Evolutionary conservation across 2,113 vertebrate genomes (phyloP).

Genomic region (Cyphomyrus plagiostoma): DNA sequence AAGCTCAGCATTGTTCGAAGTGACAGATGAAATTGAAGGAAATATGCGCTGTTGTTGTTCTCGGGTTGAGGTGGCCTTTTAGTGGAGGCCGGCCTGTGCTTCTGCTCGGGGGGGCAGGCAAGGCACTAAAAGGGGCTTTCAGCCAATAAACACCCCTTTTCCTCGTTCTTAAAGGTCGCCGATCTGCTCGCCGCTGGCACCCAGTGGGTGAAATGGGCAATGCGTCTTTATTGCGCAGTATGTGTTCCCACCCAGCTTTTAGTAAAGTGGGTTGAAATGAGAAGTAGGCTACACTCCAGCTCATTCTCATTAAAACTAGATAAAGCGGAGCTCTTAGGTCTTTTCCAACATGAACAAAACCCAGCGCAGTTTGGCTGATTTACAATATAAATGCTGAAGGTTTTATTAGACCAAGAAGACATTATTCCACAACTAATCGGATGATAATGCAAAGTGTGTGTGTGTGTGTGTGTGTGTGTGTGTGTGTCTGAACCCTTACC

Average conservation of each 20-base stretch:
- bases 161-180: background rate
- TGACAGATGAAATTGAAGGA: background rate
- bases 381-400: background rate
- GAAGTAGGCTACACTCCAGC: background rate
- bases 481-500: background rate
- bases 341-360: background rate
- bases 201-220: background rate
- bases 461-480: background rate
- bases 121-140: background rate
- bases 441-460: background rate
- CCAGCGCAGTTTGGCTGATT: background rate
- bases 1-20: background rate
- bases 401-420: background rate
- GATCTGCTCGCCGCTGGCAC: background rate
- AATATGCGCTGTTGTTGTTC: background rate
- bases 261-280: background rate
- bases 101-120: background rate
- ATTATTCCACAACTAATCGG: background rate
- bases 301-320: background rate
- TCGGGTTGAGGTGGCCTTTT: background rate
- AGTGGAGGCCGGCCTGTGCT: background rate
- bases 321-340: background rate
- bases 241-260: background rate
- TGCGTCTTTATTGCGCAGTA: background rate
- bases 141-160: background rate